Evolutionary conservation across 2,888 invertebrate genomes (phyloP).

Genomic region (Galerucella pusilla): DNA sequence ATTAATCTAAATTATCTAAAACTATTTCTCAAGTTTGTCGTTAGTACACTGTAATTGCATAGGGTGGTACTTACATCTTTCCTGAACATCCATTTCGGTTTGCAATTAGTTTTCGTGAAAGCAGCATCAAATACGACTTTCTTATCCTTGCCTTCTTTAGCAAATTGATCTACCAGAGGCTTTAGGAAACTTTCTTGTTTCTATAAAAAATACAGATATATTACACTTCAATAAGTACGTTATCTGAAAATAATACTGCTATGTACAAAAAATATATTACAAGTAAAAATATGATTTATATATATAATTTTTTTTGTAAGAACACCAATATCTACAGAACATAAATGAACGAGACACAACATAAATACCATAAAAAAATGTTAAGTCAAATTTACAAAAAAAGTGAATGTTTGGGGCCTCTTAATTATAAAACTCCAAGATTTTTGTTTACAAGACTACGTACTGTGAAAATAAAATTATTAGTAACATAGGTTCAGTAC

Average conservation of each 20-base stretch:
- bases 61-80: conserved; percentile 82
- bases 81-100: conserved; percentile 91
- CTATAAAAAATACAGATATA: conserved; percentile 66
- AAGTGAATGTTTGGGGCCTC: not conserved
- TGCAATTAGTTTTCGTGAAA: conserved; percentile 96
- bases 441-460: not conserved
- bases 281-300: conserved; percentile 55
- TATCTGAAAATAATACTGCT: conserved; percentile 15
- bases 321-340: conserved; percentile 51
- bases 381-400: conserved; percentile 15
- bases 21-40: too few relatives aligned
- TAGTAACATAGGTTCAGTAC: not conserved
- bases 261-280: conserved; percentile 48
- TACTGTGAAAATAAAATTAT: not conserved
- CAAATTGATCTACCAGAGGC: conserved; percentile 93
- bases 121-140: conserved; percentile 92
- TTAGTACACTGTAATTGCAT: not conserved
- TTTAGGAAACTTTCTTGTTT: conserved; percentile 95
- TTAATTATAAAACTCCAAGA: conserved; percentile 20
- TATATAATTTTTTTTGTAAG: conserved; percentile 46
- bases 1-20: too few relatives aligned
- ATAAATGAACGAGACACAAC: conserved; percentile 34
- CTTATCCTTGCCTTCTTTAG: conserved; percentile 96
- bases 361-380: conserved; percentile 23
- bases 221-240: conserved; percentile 6